Evolutionary conservation across 2,888 invertebrate species (phyloP).

Genomic region (Smittia sp.): DNA sequence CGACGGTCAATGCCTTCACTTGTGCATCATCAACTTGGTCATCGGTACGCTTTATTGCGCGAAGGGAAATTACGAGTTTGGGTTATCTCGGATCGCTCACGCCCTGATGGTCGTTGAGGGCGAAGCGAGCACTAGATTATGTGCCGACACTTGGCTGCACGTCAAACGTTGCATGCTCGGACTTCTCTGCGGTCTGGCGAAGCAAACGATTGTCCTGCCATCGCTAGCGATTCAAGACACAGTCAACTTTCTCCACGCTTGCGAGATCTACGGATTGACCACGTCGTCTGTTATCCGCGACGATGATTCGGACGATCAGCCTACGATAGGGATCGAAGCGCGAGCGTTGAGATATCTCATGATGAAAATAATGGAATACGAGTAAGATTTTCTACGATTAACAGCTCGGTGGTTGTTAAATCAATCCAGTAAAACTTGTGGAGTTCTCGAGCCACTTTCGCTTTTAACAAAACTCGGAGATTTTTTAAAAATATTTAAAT

Average conservation of each 20-base stretch:
- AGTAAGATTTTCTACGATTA: too few species aligned
- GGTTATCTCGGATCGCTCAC: conserved; percentile 94
- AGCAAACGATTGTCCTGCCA: conserved; percentile 77
- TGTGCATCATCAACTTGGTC: conserved; percentile 97
- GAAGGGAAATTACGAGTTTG: conserved; percentile 98
- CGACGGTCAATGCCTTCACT: conserved; percentile 91
- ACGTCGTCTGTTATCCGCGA: conserved; percentile 51
- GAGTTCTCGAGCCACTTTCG: neutral
- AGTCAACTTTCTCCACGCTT: conserved; percentile 78
- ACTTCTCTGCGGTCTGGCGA: conserved; percentile 77
- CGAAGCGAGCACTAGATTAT: conserved; percentile 65
- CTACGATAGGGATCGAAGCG: conserved; percentile 53
- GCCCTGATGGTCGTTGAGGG: conserved; percentile 61
- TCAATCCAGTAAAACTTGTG: neutral
- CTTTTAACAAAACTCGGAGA: too few species aligned
- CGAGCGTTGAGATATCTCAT: conserved; percentile 50
- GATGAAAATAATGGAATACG: conserved; percentile 45
- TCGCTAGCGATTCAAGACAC: conserved; percentile 81
- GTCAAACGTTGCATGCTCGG: conserved; percentile 93
- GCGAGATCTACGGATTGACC: conserved; percentile 60
- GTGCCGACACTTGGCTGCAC: conserved; percentile 98
- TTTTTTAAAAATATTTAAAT: conserved; percentile 40
- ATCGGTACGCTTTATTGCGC: conserved; percentile 97
- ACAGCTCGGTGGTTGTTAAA: too few species aligned
- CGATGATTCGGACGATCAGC: conserved; percentile 49